Evolutionary conservation across 2,888 invertebrate species (phyloP), one percentile per base, ranked within the genome.

Genomic region (Ormyrus labotus): DNA sequence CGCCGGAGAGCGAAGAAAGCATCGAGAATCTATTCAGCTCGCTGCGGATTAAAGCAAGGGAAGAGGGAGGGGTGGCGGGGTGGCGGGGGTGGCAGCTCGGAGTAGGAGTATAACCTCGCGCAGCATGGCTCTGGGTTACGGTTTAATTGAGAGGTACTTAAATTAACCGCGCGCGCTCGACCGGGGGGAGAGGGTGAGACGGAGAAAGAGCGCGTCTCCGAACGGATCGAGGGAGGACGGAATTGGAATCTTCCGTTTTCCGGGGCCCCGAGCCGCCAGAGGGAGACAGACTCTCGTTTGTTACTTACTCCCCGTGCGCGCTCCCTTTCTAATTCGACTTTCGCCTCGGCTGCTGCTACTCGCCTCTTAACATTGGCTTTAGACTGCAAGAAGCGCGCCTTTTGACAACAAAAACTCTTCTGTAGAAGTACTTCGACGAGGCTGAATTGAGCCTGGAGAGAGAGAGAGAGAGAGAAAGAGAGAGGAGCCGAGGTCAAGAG

Each of bases 81-180:
- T n/a, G 48, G 4, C 55, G 64, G 50, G 19, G 19, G 19, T 48
- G 58, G 0, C 13, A 13, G 19, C 19, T 5, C 10, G 70, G 55
- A 58, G 70, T 34, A 58, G 63, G 51, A 71, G 70, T 75, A 75
- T 75, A 69, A 68, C 72, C 69, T 53, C 61, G 69, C 73, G 74
- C 67, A 65, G 70, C 70, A 71, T 72, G 61, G 76, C 78, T 72
- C 69, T 75, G 73, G 75, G 78, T 75, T 71, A 71, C 81, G 80
- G 72, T 81, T 82, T 82, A 81, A 83, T 82, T 80, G 82, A 83
- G 83, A 75, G 82, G 71, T 72, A 79, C 80, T 83, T 83, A 79
- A 83, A 81, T 83, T 82, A 83, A 83, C 77, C 83, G 79, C 72
- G 79, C 69, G 71, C 63, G 64, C 67, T 51, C 64, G 8, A 45